Percentiles rank a stretch among this genome's conserved stretches.
Evolutionary conservation across 2,888 invertebrate species (phyloP).

Genomic region (Dichetophora obliterata): DNA sequence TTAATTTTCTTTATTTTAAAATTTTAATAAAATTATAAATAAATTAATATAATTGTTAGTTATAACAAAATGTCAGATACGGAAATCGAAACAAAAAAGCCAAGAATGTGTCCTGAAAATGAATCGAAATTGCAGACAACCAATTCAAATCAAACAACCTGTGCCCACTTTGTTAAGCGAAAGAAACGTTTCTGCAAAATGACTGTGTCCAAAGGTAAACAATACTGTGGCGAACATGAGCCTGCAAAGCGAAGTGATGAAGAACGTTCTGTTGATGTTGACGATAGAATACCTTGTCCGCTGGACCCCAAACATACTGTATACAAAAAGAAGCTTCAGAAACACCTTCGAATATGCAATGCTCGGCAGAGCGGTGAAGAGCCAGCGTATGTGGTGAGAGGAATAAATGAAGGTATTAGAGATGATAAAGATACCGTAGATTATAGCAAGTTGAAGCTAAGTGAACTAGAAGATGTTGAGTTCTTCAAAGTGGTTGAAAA

Average conservation of each 20-base stretch:
- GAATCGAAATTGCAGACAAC: background rate
- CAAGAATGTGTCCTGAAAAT: constrained; percentile 49
- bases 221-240: constrained; percentile 82
- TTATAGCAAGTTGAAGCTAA: constrained; percentile 61
- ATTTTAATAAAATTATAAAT: no score
- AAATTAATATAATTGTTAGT: no score
- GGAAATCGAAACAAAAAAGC: constrained; percentile 50
- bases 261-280: constrained; percentile 42
- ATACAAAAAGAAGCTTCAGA: constrained; percentile 76
- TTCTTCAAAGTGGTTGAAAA: constrained; percentile 69
- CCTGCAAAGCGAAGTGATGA: constrained; percentile 54
- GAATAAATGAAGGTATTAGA: constrained; percentile 60
- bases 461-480: constrained; percentile 64
- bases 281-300: constrained; percentile 77
- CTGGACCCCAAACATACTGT: constrained; percentile 81
- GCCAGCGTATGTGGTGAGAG: constrained; percentile 67
- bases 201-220: constrained; percentile 77
- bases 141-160: constrained; percentile 63
- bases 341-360: constrained; percentile 82
- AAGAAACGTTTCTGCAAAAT: constrained; percentile 84
- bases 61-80: constrained; percentile 46
- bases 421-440: constrained; percentile 36
- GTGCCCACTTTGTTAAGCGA: constrained; percentile 77
- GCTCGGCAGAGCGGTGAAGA: constrained; percentile 73
- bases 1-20: no score